phyloP scores from a whole-genome alignment of 1,140 invertebrate species.

The Cydia amplana region DNA sequence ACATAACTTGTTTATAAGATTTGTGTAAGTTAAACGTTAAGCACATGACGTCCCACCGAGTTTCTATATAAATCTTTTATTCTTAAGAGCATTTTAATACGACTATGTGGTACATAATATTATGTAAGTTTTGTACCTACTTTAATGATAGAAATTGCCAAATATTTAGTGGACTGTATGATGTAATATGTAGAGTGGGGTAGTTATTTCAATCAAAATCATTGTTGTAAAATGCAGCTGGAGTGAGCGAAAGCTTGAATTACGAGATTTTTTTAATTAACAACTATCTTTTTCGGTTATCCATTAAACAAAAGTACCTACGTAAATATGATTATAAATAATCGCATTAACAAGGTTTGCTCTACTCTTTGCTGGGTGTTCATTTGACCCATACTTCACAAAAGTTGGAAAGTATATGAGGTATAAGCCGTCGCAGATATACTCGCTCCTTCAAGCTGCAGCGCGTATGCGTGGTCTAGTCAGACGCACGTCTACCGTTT shows the following conservation, averaged over 20 bases:
- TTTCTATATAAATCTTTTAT: constrained; percentile 6
- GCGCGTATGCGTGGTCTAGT: constrained; percentile 20
- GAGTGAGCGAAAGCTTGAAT: background rate
- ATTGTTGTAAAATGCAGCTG: background rate
- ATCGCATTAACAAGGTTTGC: too few relatives aligned
- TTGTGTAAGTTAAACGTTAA: constrained; percentile 20
- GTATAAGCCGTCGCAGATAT: background rate
- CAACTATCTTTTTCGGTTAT: background rate
- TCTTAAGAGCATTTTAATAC: constrained; percentile 9
- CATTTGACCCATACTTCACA: too few relatives aligned
- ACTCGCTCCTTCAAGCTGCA: background rate
- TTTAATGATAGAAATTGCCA: constrained; percentile 26
- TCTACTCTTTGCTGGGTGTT: too few relatives aligned
- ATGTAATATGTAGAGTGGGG: background rate
- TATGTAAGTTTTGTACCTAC: constrained; percentile 20
- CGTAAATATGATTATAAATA: too few relatives aligned
- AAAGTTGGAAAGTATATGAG: too few relatives aligned
- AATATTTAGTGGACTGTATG: constrained; percentile 28
- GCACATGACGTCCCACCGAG: constrained; percentile 22
- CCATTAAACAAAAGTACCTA: background rate
- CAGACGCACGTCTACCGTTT: constrained; percentile 19
- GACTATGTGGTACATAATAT: constrained; percentile 4
- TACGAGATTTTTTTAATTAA: too few relatives aligned
- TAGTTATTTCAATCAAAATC: background rate
- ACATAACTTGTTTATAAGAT: constrained; percentile 22